Evolutionary conservation across 1,140 invertebrate species (phyloP).

Genomic region (Solenopsis fugax): DNA sequence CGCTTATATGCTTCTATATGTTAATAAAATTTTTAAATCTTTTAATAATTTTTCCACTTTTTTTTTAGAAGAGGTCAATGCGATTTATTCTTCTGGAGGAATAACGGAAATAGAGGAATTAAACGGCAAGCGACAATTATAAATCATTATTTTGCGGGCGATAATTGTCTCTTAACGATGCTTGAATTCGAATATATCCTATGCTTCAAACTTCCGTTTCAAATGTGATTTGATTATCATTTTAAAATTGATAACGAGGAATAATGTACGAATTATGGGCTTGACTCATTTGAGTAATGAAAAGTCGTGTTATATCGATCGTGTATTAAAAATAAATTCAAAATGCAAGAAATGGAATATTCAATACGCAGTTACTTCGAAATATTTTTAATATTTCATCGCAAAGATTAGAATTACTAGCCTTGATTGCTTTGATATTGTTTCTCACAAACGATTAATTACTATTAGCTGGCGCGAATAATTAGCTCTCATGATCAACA

Average conservation of each 20-base stretch:
- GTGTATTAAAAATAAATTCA: background rate
- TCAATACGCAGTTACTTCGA: background rate
- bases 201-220: background rate
- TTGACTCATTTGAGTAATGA: background rate
- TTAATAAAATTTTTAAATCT: background rate
- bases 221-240: constrained; percentile 14
- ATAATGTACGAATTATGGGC: background rate
- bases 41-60: background rate
- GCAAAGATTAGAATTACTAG: background rate
- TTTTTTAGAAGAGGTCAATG: no score
- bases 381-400: background rate
- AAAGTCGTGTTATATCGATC: background rate
- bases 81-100: background rate
- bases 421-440: background rate
- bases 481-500: background rate
- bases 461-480: background rate
- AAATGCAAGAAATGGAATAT: background rate
- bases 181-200: background rate
- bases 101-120: background rate
- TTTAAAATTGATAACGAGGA: background rate
- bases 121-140: background rate
- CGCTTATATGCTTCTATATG: background rate
- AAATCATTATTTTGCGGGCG: background rate
- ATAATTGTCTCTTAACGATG: background rate
- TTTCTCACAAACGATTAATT: background rate